Evolutionary conservation across 2,888 invertebrate species (phyloP), one percentile per base, ranked within the genome.

Genomic region (Apamea epomidion): DNA sequence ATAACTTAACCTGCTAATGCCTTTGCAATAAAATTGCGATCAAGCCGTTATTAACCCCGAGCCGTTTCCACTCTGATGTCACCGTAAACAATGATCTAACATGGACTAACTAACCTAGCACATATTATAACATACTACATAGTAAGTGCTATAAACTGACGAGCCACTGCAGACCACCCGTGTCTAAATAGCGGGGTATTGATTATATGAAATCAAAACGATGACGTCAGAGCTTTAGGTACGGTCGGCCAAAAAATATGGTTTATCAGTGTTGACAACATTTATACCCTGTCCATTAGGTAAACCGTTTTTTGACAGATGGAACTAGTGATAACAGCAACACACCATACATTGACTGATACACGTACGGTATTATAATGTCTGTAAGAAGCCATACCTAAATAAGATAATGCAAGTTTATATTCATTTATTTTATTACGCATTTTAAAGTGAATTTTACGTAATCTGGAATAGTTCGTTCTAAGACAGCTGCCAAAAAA

Each of bases 141-240:
- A 70, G 25, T 54, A 29, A 21, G 32, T 70, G 51, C 21, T 72
- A 72, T 51, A 62, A 65, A 73, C 54, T 58, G 42, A 5, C 54
- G 48, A 75, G 42, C 68, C 74, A 58, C 75, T 78, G 82, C 75
- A 74, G 70, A 64, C 62, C 29, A 51, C 37, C 64, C 77, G 67
- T 51, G 75, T 64, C 79, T 51, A 74, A 65, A 74, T 69, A 76
- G 75, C 81, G 25, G 25, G 12, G 67, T 86, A 86, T 87, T 84
- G 87, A 87, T 86, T 84, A 75, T 70, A 73, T 79, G 78, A 60
- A 84, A 79, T 84, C 84, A 81, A 87, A 87, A 87, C 77, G n/a
- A 79, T 86, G 79, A 79, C 84, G 86, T 86, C 84, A 86, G 51
- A 51, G 58, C 29, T 21, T 29, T 51, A n/a, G 14, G 65, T 76